A percentile compares a stretch with the other conserved stretches of the same genome.
Conservation (phyloP, 2,888 invertebrate genomes). For the Lottia scabra region DNA sequence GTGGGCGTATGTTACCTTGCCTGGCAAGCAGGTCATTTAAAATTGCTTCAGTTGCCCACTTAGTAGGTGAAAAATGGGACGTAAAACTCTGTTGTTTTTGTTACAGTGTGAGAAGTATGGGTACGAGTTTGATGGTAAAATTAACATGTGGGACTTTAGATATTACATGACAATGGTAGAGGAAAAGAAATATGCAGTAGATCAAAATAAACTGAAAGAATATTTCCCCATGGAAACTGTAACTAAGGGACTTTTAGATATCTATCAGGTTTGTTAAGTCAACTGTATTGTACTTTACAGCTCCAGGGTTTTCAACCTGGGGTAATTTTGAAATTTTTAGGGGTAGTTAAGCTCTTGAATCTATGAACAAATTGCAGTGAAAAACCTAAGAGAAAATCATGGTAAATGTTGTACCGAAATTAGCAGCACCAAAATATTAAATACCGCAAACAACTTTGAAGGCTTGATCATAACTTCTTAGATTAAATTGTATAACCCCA, state of each 20-base stretch:
- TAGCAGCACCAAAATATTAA: too few relatives aligned
- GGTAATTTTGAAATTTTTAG: too few relatives aligned
- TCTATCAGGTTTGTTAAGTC: constrained; percentile 68
- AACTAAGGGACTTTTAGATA: constrained; percentile 70
- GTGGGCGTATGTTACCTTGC: too few relatives aligned
- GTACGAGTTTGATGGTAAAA: constrained; percentile 66
- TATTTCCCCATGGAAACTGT: constrained; percentile 72
- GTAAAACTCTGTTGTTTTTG: background rate
- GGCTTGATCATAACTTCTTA: too few relatives aligned
- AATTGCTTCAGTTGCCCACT: background rate
- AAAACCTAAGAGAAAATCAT: too few relatives aligned
- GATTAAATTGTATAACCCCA: too few relatives aligned
- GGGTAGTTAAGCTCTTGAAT: too few relatives aligned
- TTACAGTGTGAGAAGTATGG: constrained; percentile 69
- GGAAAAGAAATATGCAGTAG: constrained; percentile 70
- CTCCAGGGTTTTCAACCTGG: too few relatives aligned
- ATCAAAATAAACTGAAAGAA: constrained; percentile 70
- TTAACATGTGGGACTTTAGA: constrained; percentile 71
- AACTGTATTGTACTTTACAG: background rate
- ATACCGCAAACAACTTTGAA: too few relatives aligned
- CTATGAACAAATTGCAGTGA: too few relatives aligned
- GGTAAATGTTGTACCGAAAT: too few relatives aligned
- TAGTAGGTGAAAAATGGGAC: background rate
- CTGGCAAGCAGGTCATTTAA: too few relatives aligned
- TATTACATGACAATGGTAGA: constrained; percentile 71